Conservation (phyloP, 2,113 vertebrate genomes). For the Chamaetylas fuelleborni region DNA sequence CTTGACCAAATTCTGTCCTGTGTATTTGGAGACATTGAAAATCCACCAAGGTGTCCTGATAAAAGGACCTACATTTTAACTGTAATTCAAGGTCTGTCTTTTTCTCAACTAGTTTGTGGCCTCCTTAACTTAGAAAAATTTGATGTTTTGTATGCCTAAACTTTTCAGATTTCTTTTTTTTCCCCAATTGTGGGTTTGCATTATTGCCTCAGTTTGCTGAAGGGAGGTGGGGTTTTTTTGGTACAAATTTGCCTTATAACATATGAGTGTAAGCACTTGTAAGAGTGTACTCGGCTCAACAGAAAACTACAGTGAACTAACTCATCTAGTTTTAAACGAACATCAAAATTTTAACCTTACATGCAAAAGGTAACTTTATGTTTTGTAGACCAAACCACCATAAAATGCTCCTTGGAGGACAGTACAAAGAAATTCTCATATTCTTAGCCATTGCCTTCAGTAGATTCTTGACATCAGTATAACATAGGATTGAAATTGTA, state of each 20-base stretch:
- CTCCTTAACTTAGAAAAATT: background rate
- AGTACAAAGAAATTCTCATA: background rate
- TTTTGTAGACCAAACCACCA: background rate
- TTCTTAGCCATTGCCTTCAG: background rate
- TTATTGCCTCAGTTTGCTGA: background rate
- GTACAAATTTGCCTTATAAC: background rate
- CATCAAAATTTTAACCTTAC: background rate
- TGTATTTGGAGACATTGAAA: background rate
- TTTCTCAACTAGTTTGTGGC: background rate
- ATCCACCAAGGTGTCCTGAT: background rate
- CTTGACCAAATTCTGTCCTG: background rate
- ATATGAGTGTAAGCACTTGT: background rate
- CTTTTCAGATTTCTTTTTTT: background rate
- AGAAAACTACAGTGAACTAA: background rate
- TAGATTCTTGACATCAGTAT: background rate
- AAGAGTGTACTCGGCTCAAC: background rate
- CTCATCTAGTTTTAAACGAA: background rate
- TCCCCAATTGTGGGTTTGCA: background rate
- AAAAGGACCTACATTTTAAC: background rate
- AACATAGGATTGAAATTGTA: background rate
- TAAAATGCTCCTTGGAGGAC: background rate
- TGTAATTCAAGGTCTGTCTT: background rate
- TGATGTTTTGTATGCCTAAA: background rate
- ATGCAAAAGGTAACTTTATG: background rate
- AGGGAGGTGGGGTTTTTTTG: background rate